Percentiles rank a stretch among this genome's conserved stretches.
These are phyloP conservation scores for Pycnomerus fuliginosus DNA, from an alignment of 2,888 invertebrate species.

Conservation along the genomic window DNA sequence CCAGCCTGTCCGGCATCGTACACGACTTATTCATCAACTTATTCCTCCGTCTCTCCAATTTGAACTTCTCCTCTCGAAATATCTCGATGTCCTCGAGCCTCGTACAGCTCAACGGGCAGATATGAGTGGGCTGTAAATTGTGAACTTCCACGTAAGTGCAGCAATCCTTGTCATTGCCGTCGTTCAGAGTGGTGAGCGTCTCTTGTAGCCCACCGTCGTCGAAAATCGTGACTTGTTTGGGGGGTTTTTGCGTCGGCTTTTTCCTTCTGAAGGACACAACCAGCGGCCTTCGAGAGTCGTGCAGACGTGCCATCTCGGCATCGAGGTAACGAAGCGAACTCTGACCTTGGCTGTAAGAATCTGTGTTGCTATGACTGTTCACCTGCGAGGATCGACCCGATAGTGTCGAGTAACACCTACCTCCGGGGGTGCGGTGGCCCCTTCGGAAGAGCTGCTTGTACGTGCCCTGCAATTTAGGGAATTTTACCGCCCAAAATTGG, in stretches of 20 bases:
- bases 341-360: slow-evolving; percentile 48
- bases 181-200: slow-evolving; percentile 33
- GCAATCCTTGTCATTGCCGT: slow-evolving; percentile 1
- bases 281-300: slow-evolving; percentile 48
- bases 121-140: slow-evolving; percentile 38
- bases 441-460: slow-evolving; percentile 43
- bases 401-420: slow-evolving; percentile 48
- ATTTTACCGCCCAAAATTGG: too few species aligned
- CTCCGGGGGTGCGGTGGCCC: slow-evolving; percentile 35
- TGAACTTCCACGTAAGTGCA: slow-evolving; percentile 34
- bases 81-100: slow-evolving; percentile 7
- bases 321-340: slow-evolving; percentile 49
- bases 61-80: slow-evolving; percentile 6
- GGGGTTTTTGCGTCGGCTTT: slow-evolving; percentile 27
- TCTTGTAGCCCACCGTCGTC: slow-evolving; percentile 34
- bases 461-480: slow-evolving; percentile 47
- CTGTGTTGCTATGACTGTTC: slow-evolving; percentile 47
- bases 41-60: slow-evolving; percentile 1
- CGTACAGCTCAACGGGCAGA: slow-evolving; percentile 31
- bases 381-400: slow-evolving; percentile 46
- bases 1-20: slow-evolving; percentile 6
- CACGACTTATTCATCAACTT: slow-evolving; percentile 5
- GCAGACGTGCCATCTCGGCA: slow-evolving; percentile 47
- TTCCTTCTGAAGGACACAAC: slow-evolving; percentile 51
- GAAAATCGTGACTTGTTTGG: slow-evolving; percentile 22